These are phyloP conservation scores for Delphinapterus leucas DNA, from an alignment of 2,113 vertebrate species.

Conservation along the genomic window DNA sequence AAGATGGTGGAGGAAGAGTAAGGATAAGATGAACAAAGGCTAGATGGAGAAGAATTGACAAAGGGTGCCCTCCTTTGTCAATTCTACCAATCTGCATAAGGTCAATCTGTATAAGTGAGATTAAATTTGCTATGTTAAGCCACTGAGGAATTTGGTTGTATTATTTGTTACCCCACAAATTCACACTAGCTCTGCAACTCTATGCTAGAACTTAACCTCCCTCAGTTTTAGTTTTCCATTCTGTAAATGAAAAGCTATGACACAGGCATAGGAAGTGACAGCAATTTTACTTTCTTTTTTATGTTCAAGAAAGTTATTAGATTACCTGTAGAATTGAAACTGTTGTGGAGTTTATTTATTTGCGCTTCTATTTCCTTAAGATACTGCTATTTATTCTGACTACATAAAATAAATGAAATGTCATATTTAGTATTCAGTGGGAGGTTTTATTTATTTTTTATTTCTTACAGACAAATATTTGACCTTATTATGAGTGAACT, in stretches of 20 bases:
- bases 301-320: not conserved
- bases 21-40: not conserved
- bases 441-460: not conserved
- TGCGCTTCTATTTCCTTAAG: not conserved
- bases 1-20: not conserved
- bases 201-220: not conserved
- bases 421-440: not conserved
- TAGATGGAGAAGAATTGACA: not conserved
- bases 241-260: not conserved
- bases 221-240: not conserved
- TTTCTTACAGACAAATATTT: not conserved
- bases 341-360: not conserved
- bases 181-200: fast-evolving
- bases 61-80: not conserved
- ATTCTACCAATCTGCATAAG: no score
- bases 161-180: not conserved
- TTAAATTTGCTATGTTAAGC: not conserved
- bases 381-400: not conserved
- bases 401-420: not conserved
- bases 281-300: not conserved
- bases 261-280: not conserved
- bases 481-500: not conserved
- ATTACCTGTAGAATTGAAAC: not conserved
- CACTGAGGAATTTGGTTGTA: not conserved
- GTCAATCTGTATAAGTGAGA: not conserved